Evolutionary conservation across 2,888 invertebrate genomes (phyloP), one percentile per base, ranked within the genome.

Genomic region (Spisula solida): DNA sequence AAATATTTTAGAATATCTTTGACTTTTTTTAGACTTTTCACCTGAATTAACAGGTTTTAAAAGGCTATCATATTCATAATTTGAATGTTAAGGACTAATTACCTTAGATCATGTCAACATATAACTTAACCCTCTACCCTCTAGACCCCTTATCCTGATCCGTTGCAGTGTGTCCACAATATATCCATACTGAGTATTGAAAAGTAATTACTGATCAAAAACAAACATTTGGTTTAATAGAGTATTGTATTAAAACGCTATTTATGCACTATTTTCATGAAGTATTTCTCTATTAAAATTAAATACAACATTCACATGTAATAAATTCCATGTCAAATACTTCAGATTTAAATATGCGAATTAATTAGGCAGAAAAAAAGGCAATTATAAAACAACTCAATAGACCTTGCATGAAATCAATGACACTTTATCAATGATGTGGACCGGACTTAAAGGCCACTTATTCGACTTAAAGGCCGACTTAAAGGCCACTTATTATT

Each of bases 401-500:
- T 70, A 82, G 51, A 25, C 16, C 34, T 81, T 56, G 20, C 47
- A 84, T 84, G 75, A 75, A 78, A 84, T 78, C 78, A 84, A 84
- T 84, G 75, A 75, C 75, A 84, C n/a, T 66, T n/a, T 66, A 66
- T 66, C 60, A 51, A 75, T 78, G 75, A 78, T 47, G 47, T 56
- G 55, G 79, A 79, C 41, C 41, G 41, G 41, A 47, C 41, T 85
- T 79, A 75, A 47, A 79, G 48, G 85, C 79, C 85, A 85, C 80
- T 78, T 78, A 80, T 47, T 41, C 80, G 79, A 47, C 41, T 85
- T 79, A 75, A 47, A 79, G 48, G 85, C 79, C 85, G 41, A 47
- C 41, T 85, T 79, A 75, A 47, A 79, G 48, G 85, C 79, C 85
- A 85, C 80, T 78, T 78, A 80, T 47, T 41, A 80, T 56, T 85